Base-by-base conservation (phyloP, 2,888 invertebrate species). In the Matsumyia berberina region DNA sequence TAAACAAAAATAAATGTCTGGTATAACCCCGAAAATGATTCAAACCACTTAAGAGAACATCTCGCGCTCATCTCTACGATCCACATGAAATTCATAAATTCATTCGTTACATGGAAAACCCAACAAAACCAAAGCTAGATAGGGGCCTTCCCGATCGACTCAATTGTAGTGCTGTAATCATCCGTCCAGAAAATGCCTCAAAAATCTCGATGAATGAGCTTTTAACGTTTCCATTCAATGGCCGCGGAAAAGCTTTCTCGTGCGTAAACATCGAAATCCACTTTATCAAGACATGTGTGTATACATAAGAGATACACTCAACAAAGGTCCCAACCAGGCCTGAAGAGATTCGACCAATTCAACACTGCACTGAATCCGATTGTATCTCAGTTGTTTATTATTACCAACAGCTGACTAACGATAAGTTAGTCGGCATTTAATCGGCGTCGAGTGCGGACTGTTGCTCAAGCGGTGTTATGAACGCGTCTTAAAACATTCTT, bases 371-470 rank as follows among this genome's bases (percentile, higher is more conserved):
- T 33, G 42, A 67, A 76, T 55, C 33, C 42, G 58, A 19, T 44
- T 24, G 67, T 69, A 74, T 80, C 77, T 62, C 29, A 57, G 55
- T 67, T 60, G 55, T 67, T 69, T 79, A 64, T 79, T 79, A 79
- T 64, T 67, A 24, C 53, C 58, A 74, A 85, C 85, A 83, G 80
- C 85, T 70, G 74, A 76, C 80, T 64, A 42, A 58, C 58, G 46
- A 64, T 17, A 74, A 72, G 80, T 80, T 85, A 85, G 85, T 85
- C 80, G 80, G 80, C 64, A 66, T 80, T 80, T 57, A 80, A 76
- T 70, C 80, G 85, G 85, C 80, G 64, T 76, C 60, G 80, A 76
- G 80, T 60, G 51, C 33, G 70, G 85, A 76, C 80, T 70, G 70
- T 39, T 35, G 42, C 55, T 67, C 55, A 42, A 79, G 62, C 44